Conservation (phyloP, 2,113 vertebrate genomes). For the Periophthalmodon schlosseri region DNA sequence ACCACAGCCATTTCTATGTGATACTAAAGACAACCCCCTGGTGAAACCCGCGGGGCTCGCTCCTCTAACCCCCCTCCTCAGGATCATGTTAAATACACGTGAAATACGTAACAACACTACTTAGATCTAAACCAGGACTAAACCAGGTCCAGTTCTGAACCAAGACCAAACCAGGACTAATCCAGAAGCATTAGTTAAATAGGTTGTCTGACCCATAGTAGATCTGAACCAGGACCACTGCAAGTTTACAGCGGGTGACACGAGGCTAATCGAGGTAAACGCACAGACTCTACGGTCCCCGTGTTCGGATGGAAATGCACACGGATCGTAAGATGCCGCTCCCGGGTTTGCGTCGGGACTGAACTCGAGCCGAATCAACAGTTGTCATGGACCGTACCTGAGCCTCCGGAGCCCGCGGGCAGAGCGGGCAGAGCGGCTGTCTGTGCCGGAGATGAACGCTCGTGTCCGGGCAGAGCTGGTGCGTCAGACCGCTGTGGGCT, state of each 20-base stretch:
- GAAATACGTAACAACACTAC: too few relatives aligned
- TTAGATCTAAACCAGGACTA: background rate
- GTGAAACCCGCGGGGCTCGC: too few relatives aligned
- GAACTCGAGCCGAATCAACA: slow-evolving; percentile 35
- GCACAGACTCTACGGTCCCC: background rate
- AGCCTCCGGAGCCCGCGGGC: background rate
- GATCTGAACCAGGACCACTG: background rate
- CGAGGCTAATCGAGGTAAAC: background rate
- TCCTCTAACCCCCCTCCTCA: too few relatives aligned
- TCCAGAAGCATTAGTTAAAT: background rate
- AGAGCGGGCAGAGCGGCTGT: background rate
- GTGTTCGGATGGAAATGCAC: background rate
- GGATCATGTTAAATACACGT: too few relatives aligned
- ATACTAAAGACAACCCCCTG: too few relatives aligned
- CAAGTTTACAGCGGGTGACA: background rate
- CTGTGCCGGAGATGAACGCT: slow-evolving; percentile 6
- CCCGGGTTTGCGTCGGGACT: background rate
- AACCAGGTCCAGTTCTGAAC: background rate
- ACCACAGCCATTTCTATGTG: background rate
- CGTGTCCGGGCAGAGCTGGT: slow-evolving; percentile 22
- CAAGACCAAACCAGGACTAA: background rate
- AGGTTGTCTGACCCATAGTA: background rate
- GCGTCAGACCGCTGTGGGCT: slow-evolving; percentile 24
- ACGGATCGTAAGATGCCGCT: background rate
- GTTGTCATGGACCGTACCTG: slow-evolving; percentile 19